Conservation (phyloP, 2,888 invertebrate species). For the Cataglyphis cursor region DNA sequence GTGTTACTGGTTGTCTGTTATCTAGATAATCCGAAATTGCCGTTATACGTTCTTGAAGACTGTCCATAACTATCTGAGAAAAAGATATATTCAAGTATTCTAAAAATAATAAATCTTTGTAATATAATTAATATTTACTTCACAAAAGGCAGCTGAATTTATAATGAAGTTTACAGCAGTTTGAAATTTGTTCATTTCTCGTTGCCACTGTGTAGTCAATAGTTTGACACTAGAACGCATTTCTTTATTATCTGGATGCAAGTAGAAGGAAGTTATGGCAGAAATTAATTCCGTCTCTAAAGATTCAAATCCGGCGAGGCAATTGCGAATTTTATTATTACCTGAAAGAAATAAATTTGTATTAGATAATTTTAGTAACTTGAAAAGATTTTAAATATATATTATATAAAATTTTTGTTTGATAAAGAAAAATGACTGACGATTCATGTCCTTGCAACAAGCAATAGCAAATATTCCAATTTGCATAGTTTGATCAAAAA, state of each 20-base stretch:
- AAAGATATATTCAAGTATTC: slow-evolving; percentile 32
- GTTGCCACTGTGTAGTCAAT: slow-evolving; percentile 89
- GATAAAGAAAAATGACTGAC: slow-evolving; percentile 81
- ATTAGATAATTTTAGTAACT: slow-evolving; percentile 32
- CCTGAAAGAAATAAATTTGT: slow-evolving; percentile 85
- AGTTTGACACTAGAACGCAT: slow-evolving; percentile 87
- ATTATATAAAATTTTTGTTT: not conserved
- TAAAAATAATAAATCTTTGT: slow-evolving; percentile 9
- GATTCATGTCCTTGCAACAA: slow-evolving; percentile 87
- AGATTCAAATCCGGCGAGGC: slow-evolving; percentile 90
- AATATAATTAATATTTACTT: slow-evolving; percentile 86
- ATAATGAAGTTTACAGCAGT: slow-evolving; percentile 90
- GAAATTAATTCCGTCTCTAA: slow-evolving; percentile 91
- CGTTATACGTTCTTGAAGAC: slow-evolving; percentile 81
- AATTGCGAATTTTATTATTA: slow-evolving; percentile 89
- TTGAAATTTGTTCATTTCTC: slow-evolving; percentile 89
- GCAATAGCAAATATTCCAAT: slow-evolving; percentile 92
- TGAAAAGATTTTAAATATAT: slow-evolving; percentile 27
- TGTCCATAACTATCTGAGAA: slow-evolving; percentile 82
- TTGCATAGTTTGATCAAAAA: slow-evolving; percentile 90
- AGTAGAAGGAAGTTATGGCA: slow-evolving; percentile 87
- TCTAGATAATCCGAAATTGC: slow-evolving; percentile 82
- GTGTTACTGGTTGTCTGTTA: slow-evolving; percentile 80
- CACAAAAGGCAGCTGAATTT: slow-evolving; percentile 91
- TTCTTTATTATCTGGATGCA: slow-evolving; percentile 87